Evolutionary conservation across 1,140 invertebrate species (phyloP), one percentile per base, ranked within the genome.

Genomic region (Drosophila watanabei): DNA sequence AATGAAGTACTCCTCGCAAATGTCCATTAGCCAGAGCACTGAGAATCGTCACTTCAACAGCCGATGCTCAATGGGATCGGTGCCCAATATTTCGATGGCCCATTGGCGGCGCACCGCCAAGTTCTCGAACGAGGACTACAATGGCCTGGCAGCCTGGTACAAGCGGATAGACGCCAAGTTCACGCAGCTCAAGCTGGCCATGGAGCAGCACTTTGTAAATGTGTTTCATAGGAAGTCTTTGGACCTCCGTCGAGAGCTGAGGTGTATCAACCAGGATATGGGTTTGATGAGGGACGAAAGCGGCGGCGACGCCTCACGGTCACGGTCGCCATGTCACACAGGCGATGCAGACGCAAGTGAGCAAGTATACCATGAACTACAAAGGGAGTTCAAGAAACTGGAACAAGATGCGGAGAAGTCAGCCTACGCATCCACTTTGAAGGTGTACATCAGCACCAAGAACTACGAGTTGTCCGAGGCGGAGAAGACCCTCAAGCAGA

Each of bases 371-470:
- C 14, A 33, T 3, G 64, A 70, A 8, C 7, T 46, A 0, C 33
- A 80, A 1, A 75, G 49, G 8, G 64, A 76, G 9, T 83, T 92
- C n/a, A 65, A 57, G 0, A 58, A 73, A 6, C 46, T 92, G 2
- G 79, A 72, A 41, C 48, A 52, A 2, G 82, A 86, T 10, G 79
- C 84, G 1, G 43, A 75, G 4, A 71, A 71, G 10, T 72, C 79
- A 0, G 9, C 30, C 1, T 80, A 75, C 28, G 64, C 70, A 3
- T 18, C 63, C 35, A 82, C 76, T 0, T 11, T 92, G 11, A 64
- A 61, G 16, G 72, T 79, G 0, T 92, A 92, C 11, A 63, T 92
- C 13, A 76, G 56, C 24, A 85, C 79, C 13, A 92, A 92, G 35
- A 89, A 71, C 58, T 76, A 65, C 14, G 89, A 92, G 30, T 57